Conservation (phyloP, 2,888 invertebrate genomes). For the Augochlorella aurata region DNA sequence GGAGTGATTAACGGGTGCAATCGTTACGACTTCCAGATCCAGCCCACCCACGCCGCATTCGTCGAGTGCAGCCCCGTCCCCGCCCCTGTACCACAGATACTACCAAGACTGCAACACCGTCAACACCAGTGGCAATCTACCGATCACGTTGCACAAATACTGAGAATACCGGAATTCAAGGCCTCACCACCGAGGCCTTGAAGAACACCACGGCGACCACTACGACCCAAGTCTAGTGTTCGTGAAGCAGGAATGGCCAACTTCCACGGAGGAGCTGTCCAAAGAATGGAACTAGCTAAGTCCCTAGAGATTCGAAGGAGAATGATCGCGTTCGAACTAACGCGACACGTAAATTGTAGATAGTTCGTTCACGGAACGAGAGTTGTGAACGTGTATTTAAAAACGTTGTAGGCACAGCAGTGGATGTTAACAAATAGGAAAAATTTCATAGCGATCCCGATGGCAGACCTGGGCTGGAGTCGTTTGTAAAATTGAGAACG, state of each 20-base stretch:
- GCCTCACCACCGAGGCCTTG: slow-evolving; percentile 76
- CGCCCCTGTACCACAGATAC: slow-evolving; percentile 79
- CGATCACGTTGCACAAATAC: slow-evolving; percentile 81
- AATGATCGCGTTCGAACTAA: slow-evolving; percentile 2
- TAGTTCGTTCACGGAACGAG: slow-evolving; percentile 15
- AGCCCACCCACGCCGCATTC: slow-evolving; percentile 80
- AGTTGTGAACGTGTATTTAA: slow-evolving; percentile 21
- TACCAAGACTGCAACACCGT: slow-evolving; percentile 81
- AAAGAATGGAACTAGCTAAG: slow-evolving; percentile 76
- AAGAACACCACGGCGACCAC: slow-evolving; percentile 66
- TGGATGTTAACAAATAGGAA: slow-evolving; percentile 32
- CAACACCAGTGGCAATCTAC: slow-evolving; percentile 79
- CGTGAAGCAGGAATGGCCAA: slow-evolving; percentile 80
- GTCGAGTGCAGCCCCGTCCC: slow-evolving; percentile 78
- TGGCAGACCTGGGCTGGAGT: not conserved
- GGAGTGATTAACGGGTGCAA: not conserved
- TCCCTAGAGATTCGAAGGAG: slow-evolving; percentile 32
- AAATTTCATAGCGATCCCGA: slow-evolving; percentile 22
- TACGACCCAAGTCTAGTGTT: slow-evolving; percentile 77
- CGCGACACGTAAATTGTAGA: slow-evolving; percentile 27
- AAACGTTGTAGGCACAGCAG: slow-evolving; percentile 17
- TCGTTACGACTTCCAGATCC: slow-evolving; percentile 70
- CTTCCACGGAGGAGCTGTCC: slow-evolving; percentile 75
- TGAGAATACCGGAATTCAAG: slow-evolving; percentile 81
- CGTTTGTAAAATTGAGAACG: not conserved